These are phyloP conservation scores for Timema cristinae DNA, from an alignment of 2,888 invertebrate species.

Conservation along the genomic window DNA sequence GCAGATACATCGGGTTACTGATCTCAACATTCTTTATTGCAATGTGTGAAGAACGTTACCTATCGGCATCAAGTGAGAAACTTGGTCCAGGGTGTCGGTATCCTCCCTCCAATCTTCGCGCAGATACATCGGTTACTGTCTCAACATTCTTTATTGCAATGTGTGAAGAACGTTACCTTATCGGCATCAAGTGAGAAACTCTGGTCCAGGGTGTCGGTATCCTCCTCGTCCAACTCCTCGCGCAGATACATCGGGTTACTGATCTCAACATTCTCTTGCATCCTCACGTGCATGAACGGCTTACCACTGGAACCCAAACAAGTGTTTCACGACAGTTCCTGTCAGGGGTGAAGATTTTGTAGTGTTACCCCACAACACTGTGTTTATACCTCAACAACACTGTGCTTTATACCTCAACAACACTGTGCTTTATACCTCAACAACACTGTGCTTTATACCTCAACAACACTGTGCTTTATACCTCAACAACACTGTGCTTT, in stretches of 20 bases:
- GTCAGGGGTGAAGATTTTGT: no score
- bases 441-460: no score
- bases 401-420: no score
- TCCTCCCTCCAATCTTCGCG: slow-evolving; percentile 65
- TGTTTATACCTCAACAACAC: no score
- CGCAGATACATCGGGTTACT: slow-evolving; percentile 81
- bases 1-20: slow-evolving; percentile 80
- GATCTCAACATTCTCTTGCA: slow-evolving; percentile 81
- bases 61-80: slow-evolving; percentile 56
- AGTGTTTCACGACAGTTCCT: slow-evolving; percentile 1
- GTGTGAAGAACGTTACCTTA: slow-evolving; percentile 37
- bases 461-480: no score
- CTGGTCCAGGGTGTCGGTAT: slow-evolving; percentile 50
- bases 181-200: slow-evolving; percentile 55
- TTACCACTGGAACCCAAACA: slow-evolving; percentile 42
- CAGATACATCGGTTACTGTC: slow-evolving; percentile 79
- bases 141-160: slow-evolving; percentile 86
- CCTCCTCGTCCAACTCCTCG: slow-evolving; percentile 64
- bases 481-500: no score
- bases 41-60: slow-evolving; percentile 19
- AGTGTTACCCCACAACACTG: neutral
- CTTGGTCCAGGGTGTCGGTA: slow-evolving; percentile 51
- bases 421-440: no score
- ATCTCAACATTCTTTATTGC: slow-evolving; percentile 85
- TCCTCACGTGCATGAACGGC: slow-evolving; percentile 72